Evolutionary conservation across 2,888 invertebrate species (phyloP), one percentile per base, ranked within the genome.

Genomic region (Leptopterna dolabrata): DNA sequence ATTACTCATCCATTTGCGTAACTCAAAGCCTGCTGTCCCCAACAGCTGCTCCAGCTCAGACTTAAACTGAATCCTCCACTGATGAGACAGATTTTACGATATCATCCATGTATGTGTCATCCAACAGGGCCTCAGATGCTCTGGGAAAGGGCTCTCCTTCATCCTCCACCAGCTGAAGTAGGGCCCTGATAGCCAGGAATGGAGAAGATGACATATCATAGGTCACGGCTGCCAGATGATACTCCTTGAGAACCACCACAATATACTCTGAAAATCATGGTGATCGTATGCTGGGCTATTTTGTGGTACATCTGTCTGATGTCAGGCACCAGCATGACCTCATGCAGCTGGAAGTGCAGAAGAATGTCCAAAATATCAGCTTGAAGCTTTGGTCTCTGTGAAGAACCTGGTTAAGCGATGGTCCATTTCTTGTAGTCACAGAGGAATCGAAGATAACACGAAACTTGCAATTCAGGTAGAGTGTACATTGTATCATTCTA

Each of bases 91-190:
- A n/a, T n/a, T n/a, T n/a, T n/a, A n/a, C n/a, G n/a, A n/a, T n/a
- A n/a, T 87, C 87, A 47, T 87, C 87, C 81, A 87, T 82, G 47
- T 87, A 87, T 14, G 73, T 45, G n/a, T 51, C 11, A 27, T 70
- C 3, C 16, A 82, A 24, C n/a, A 87, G 14, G 14, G 82, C 80
- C 19, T 63, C n/a, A n/a, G n/a, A n/a, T n/a, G n/a, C n/a, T n/a
- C n/a, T n/a, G n/a, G n/a, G n/a, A n/a, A n/a, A n/a, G n/a, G n/a
- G n/a, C n/a, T n/a, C n/a, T n/a, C n/a, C n/a, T n/a, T n/a, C n/a
- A n/a, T n/a, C n/a, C n/a, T n/a, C n/a, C n/a, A n/a, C n/a, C n/a
- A n/a, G n/a, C n/a, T n/a, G n/a, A n/a, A n/a, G n/a, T n/a, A n/a
- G n/a, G n/a, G n/a, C n/a, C n/a, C n/a, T n/a, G n/a, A n/a, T n/a